Base-by-base conservation (phyloP, 2,113 vertebrate species). In the Plestiodon gilberti region DNA sequence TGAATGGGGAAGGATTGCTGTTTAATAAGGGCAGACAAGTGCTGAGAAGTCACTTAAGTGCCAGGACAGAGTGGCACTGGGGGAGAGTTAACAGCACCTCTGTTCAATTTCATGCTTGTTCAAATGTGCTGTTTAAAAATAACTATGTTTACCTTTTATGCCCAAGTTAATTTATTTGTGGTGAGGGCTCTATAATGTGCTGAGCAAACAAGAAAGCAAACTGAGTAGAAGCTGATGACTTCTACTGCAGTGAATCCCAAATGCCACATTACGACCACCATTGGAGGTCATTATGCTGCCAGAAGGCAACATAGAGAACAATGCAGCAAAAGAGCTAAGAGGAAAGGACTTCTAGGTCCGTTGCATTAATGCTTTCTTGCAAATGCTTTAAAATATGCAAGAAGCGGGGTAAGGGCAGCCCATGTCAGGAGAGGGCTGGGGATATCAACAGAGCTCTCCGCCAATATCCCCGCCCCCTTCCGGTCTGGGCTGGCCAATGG, bases 91-190 rank as follows among this genome's bases (percentile, higher is more conserved):
- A 43, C 43, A 65, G 59, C 78, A 80, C 57, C 78, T 80, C 59
- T 80, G 78, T 35, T 62, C 59, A 6, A 38, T 30, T 80, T 40
- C 78, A 13, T 38, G 35, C 78, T 64, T 38, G 35, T 59, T 64
- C 78, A 80, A 40, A 80, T 38, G 59, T 80, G 78, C 59, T 43
- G 20, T 80, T 80, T 80, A 64, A 18, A 80, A 81, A 81, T 65
- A 65, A 65, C 61, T 20, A 65, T 65, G 78, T 81, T 81, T 81
- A 81, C 78, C 78, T 65, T 65, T 59, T 81, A 40, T 81, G 62
- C 61, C 17, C 40, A 65, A 80, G 40, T 40, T 81, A 64, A 81
- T 81, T 81, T 81, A 65, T 81, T 81, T 81, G 76, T n/a, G 52
- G 52, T 59, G 52, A 33, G 52, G 55, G 52, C 57, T 78, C 28